A percentile compares a stretch with the other conserved stretches of the same genome.
phyloP scores from a whole-genome alignment of 2,113 vertebrate species.

The Zapus hudsonius region DNA sequence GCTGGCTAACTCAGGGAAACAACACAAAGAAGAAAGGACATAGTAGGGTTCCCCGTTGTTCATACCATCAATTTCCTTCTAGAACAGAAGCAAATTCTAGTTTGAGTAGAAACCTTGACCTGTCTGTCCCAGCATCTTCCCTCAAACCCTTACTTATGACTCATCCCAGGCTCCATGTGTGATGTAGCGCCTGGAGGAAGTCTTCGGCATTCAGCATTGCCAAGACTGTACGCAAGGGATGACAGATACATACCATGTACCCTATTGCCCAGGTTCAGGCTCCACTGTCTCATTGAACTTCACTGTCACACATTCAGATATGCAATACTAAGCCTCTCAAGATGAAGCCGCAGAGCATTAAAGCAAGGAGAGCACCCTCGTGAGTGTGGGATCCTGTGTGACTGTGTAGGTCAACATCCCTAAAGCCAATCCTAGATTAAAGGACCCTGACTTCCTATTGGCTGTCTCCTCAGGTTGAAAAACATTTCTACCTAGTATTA shows the following conservation, averaged over 20 bases:
- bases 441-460: neutral
- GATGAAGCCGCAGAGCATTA: neutral
- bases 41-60: neutral
- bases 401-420: neutral
- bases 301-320: neutral
- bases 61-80: neutral
- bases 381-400: neutral
- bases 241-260: neutral
- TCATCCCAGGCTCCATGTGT: neutral
- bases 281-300: neutral
- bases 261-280: neutral
- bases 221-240: neutral
- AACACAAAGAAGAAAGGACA: neutral
- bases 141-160: neutral
- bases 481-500: neutral
- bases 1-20: neutral
- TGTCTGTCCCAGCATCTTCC: neutral
- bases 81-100: neutral
- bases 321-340: neutral
- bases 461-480: neutral
- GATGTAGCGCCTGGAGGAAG: neutral
- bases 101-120: neutral
- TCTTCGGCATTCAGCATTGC: neutral
- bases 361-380: neutral
- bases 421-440: neutral